These are phyloP conservation scores for Branchipolynoe longqiensis DNA, from an alignment of 2,888 invertebrate genomes.

Conservation along the genomic window DNA sequence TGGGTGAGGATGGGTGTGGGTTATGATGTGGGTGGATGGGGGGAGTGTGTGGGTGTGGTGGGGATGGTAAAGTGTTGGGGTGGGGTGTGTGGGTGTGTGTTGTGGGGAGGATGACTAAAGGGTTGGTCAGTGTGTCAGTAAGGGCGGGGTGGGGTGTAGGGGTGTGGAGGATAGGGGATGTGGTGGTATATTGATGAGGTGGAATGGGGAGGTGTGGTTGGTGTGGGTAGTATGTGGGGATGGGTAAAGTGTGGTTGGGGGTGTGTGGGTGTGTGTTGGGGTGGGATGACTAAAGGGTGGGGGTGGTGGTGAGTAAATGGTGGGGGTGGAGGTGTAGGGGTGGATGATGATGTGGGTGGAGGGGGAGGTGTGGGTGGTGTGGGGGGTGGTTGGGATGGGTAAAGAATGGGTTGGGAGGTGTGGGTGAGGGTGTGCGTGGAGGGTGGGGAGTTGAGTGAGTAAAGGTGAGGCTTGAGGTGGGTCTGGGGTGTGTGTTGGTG, in stretches of 20 bases:
- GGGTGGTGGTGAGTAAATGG: slow-evolving; percentile 1
- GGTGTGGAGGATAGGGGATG: too few species aligned
- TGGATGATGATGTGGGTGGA: not conserved
- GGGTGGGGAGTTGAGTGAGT: too few species aligned
- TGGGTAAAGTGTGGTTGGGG: not conserved
- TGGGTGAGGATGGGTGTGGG: not conserved
- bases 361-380: not conserved
- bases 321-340: not conserved
- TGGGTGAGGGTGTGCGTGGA: not conserved
- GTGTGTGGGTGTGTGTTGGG: not conserved
- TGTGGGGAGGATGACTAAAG: not conserved
- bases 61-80: too few species aligned
- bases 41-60: not conserved
- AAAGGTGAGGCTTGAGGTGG: too few species aligned
- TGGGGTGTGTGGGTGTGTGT: not conserved
- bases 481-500: too few species aligned
- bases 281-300: not conserved
- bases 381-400: not conserved
- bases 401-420: not conserved
- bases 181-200: too few species aligned
- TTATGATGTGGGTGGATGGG: not conserved
- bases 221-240: too few species aligned
- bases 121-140: not conserved
- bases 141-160: too few species aligned
- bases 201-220: too few species aligned